Conservation (phyloP, 1,140 invertebrate species). For the Anagrus nilaparvatae region DNA sequence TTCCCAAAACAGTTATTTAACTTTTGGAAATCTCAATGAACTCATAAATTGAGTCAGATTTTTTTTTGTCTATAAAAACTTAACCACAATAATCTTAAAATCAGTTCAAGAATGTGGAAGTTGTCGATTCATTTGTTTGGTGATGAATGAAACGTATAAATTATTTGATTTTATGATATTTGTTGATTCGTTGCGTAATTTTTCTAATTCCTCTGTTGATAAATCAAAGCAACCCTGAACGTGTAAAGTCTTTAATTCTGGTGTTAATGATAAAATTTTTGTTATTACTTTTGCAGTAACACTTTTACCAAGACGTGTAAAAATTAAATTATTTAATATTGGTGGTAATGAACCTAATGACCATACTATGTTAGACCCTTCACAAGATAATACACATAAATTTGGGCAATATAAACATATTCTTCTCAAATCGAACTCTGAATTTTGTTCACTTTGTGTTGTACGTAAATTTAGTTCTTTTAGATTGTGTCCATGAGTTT, state of each 20-base stretch:
- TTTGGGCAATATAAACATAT: slow-evolving; percentile 34
- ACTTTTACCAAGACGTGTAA: slow-evolving; percentile 35
- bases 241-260: slow-evolving; percentile 33
- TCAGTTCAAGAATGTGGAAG: too few species aligned
- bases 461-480: slow-evolving; percentile 35
- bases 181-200: slow-evolving; percentile 12
- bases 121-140: too few species aligned
- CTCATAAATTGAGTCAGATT: too few species aligned
- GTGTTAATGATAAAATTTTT: slow-evolving; percentile 33
- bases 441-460: slow-evolving; percentile 22
- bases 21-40: too few species aligned
- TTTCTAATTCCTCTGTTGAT: slow-evolving; percentile 31
- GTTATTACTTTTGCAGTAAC: slow-evolving; percentile 31
- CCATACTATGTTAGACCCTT: slow-evolving; percentile 35
- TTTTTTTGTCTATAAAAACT: too few species aligned
- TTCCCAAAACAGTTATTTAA: too few species aligned
- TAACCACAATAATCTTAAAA: too few species aligned
- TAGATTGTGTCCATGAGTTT: slow-evolving; percentile 31
- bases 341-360: slow-evolving; percentile 24
- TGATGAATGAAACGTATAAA: too few species aligned
- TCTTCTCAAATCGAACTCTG: slow-evolving; percentile 34
- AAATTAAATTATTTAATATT: slow-evolving; percentile 25
- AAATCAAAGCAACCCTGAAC: slow-evolving; percentile 40
- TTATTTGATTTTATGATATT: too few species aligned
- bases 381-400: slow-evolving; percentile 30